These are phyloP conservation scores for Chelonus formosanus DNA, from an alignment of 2,888 invertebrate genomes.

Conservation along the genomic window DNA sequence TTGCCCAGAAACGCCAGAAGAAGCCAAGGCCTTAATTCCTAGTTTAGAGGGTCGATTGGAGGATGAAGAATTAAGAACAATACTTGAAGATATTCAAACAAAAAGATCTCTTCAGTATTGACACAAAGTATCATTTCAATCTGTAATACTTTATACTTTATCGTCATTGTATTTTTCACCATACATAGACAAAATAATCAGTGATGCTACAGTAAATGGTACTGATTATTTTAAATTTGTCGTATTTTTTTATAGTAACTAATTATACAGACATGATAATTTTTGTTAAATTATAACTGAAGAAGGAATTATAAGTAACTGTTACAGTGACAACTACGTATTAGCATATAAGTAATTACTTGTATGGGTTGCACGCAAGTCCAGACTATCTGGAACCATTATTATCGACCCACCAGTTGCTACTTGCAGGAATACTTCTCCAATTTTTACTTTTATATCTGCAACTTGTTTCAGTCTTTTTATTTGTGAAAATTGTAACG, in stretches of 20 bases:
- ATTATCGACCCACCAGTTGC: constrained; percentile 45
- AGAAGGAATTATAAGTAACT: constrained; percentile 45
- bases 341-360: constrained; percentile 49
- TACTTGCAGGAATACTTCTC: constrained; percentile 31
- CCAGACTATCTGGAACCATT: constrained; percentile 37
- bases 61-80: constrained; percentile 96
- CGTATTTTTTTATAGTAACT: background rate
- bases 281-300: constrained; percentile 37
- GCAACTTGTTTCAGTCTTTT: constrained; percentile 11
- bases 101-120: constrained; percentile 97
- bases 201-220: no score
- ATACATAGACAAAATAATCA: constrained; percentile 16
- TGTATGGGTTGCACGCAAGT: constrained; percentile 43
- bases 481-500: background rate
- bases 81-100: constrained; percentile 97
- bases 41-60: constrained; percentile 97
- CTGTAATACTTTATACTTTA: no score
- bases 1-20: constrained; percentile 98
- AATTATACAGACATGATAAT: constrained; percentile 43
- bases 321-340: constrained; percentile 47
- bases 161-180: background rate
- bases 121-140: constrained; percentile 37
- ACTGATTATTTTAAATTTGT: no score
- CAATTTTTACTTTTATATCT: constrained; percentile 13
- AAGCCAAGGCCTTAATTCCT: constrained; percentile 97